Percentiles rank a stretch among this genome's conserved stretches.
phyloP scores from a whole-genome alignment of 2,888 invertebrate genomes.

The Macrosoma leucophasiata region DNA sequence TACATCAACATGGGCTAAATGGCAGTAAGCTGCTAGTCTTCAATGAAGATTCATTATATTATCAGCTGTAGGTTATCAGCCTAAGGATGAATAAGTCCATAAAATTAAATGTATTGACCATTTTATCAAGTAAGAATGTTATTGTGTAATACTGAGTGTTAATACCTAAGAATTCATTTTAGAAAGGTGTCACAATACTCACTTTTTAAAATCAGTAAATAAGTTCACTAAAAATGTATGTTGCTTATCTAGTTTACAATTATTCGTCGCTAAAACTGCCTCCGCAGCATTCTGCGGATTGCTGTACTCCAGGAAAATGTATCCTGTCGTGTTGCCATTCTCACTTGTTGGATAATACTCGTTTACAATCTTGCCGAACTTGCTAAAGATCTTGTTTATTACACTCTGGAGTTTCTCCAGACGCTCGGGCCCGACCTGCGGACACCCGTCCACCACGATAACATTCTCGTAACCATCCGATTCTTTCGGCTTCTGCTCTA shows the following conservation, averaged over 20 bases:
- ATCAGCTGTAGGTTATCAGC: too few relatives aligned
- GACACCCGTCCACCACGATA: slow-evolving; percentile 97
- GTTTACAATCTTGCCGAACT: slow-evolving; percentile 89
- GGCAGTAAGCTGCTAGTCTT: too few relatives aligned
- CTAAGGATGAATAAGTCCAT: too few relatives aligned
- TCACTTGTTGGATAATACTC: slow-evolving; percentile 91
- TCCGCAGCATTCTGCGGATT: slow-evolving; percentile 89
- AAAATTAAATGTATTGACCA: too few relatives aligned
- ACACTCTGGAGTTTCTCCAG: slow-evolving; percentile 95
- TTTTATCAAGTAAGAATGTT: too few relatives aligned
- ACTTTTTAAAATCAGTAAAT: slow-evolving; percentile 97
- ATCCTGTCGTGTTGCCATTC: slow-evolving; percentile 91
- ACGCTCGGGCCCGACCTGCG: slow-evolving; percentile 93
- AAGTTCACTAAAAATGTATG: slow-evolving; percentile 96
- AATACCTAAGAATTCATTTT: too few relatives aligned
- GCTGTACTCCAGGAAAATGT: slow-evolving; percentile 94
- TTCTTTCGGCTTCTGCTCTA: slow-evolving; percentile 92
- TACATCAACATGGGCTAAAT: too few relatives aligned
- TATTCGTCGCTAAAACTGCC: slow-evolving; percentile 91
- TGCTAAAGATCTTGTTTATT: slow-evolving; percentile 92
- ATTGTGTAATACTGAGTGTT: slow-evolving; percentile 3
- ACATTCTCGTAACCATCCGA: slow-evolving; percentile 97
- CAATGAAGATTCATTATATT: too few relatives aligned
- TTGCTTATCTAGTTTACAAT: slow-evolving; percentile 95
- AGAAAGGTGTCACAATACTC: slow-evolving; percentile 60